Conservation (phyloP, 2,797 vertebrate species). For the Molossus molossus region DNA sequence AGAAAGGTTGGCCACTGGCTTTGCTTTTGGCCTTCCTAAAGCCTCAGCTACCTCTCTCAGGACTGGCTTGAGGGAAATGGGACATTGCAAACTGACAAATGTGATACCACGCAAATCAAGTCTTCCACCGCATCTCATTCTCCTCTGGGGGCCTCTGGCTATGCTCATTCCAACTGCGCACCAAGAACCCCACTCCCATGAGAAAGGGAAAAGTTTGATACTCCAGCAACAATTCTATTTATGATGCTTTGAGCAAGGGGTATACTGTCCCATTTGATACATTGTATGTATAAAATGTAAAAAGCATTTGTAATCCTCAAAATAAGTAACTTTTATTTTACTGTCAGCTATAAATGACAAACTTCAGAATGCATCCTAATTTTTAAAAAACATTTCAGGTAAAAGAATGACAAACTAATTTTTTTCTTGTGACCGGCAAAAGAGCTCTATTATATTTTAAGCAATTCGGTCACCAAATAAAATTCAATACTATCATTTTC, state of each 20-base stretch:
- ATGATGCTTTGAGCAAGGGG: not conserved
- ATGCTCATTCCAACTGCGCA: too few relatives aligned
- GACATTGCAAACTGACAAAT: too few relatives aligned
- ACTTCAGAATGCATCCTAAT: not conserved
- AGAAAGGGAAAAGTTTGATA: too few relatives aligned
- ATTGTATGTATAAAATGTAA: not conserved
- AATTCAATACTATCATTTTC: not conserved
- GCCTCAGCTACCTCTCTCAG: too few relatives aligned
- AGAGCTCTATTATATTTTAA: not conserved
- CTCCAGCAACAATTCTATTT: not conserved
- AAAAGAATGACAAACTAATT: not conserved
- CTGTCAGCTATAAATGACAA: not conserved
- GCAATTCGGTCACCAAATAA: slow-evolving; percentile 23
- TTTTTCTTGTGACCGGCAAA: not conserved
- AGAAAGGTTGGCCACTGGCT: too few relatives aligned
- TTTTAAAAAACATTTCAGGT: not conserved
- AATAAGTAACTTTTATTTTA: slow-evolving; percentile 12
- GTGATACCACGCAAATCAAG: too few relatives aligned
- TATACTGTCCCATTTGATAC: not conserved
- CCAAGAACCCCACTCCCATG: too few relatives aligned
- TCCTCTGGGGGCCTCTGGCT: too few relatives aligned
- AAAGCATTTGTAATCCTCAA: not conserved
- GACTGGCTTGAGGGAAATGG: too few relatives aligned
- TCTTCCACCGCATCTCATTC: too few relatives aligned
- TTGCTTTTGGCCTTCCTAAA: too few relatives aligned